Conservation (phyloP, 2,113 vertebrate species). For the Phylloscopus trochilus region DNA sequence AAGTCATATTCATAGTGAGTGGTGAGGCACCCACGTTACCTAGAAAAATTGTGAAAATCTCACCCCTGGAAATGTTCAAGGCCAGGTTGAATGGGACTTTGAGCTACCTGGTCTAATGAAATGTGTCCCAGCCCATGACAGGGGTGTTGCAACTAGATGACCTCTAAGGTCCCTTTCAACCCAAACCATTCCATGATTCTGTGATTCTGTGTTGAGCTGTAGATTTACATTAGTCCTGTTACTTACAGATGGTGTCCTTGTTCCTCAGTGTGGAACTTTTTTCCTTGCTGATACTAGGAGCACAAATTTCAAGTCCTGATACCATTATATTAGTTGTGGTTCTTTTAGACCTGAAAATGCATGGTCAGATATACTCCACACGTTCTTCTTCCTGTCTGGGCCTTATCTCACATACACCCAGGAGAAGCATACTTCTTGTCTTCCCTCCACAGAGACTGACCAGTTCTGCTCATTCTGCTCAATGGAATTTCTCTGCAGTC, state of each 20-base stretch:
- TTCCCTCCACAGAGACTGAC: neutral
- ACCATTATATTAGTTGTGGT: fast-evolving
- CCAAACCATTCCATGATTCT: neutral
- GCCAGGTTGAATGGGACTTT: neutral
- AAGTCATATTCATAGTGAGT: neutral
- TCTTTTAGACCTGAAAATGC: neutral
- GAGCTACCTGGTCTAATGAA: neutral
- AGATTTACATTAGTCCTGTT: neutral
- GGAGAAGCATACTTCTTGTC: neutral
- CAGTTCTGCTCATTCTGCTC: neutral
- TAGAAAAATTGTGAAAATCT: neutral
- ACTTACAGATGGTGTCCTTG: neutral
- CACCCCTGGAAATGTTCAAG: neutral
- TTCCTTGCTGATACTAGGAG: neutral
- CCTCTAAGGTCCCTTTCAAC: neutral
- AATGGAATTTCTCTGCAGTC: neutral
- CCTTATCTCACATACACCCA: neutral
- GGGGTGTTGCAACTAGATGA: fast-evolving
- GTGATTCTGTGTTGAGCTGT: neutral
- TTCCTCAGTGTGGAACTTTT: neutral
- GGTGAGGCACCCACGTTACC: too few relatives aligned
- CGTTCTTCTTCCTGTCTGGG: neutral
- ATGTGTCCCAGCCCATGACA: too few relatives aligned
- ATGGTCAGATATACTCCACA: neutral
- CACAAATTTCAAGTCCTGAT: neutral